Evolutionary conservation across 2,888 invertebrate species (phyloP).

Genomic region (Lithophane socia): DNA sequence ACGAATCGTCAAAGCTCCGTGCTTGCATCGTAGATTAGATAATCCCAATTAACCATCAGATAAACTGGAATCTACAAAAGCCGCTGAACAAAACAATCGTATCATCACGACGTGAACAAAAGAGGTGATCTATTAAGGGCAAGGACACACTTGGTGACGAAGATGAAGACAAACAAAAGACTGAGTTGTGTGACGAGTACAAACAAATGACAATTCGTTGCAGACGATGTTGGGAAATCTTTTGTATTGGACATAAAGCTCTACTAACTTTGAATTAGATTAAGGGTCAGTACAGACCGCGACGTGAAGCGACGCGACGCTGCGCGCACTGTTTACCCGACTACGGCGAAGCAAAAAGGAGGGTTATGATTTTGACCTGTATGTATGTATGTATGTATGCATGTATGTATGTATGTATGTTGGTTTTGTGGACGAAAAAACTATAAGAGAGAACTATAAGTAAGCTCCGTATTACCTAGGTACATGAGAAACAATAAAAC

Average conservation of each 20-base stretch:
- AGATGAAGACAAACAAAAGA: conserved; percentile 59
- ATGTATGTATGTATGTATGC: too few relatives aligned
- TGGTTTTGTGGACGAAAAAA: too few relatives aligned
- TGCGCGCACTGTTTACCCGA: too few relatives aligned
- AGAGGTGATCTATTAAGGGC: conserved; percentile 63
- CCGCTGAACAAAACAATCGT: conserved; percentile 11
- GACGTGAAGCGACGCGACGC: too few relatives aligned
- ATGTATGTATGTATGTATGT: too few relatives aligned
- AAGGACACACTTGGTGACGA: conserved; percentile 61
- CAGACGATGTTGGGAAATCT: conserved; percentile 40
- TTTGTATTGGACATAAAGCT: conserved; percentile 42
- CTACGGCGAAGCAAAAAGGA: too few relatives aligned
- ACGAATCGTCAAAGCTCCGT: background rate
- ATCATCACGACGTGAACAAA: conserved; percentile 59
- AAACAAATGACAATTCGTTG: conserved; percentile 62
- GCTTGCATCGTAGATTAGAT: conserved; percentile 9
- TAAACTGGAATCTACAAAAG: conserved; percentile 28
- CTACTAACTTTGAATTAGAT: background rate
- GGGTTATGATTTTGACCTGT: too few relatives aligned
- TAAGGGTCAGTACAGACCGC: too few relatives aligned
- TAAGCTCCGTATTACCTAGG: too few relatives aligned
- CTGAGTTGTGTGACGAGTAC: conserved; percentile 39
- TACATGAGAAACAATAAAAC: too few relatives aligned
- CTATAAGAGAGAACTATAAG: too few relatives aligned
- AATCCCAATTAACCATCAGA: conserved; percentile 28